Evolutionary conservation across 2,113 vertebrate genomes (phyloP), one percentile per base, ranked within the genome.

Genomic region (Dascyllus trimaculatus): DNA sequence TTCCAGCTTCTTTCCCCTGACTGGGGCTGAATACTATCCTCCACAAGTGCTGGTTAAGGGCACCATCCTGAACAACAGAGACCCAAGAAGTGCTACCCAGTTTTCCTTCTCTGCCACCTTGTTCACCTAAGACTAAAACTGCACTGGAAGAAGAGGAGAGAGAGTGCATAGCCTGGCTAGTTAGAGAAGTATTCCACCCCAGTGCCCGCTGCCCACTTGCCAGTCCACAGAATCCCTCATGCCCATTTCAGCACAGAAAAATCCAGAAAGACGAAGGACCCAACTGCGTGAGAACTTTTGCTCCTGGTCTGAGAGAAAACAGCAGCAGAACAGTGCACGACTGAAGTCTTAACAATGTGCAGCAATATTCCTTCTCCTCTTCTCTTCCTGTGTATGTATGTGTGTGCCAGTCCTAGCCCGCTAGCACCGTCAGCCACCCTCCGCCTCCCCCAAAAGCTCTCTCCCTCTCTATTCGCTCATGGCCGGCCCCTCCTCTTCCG

Each of bases 301-400:
- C n/a, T 87, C 73, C 73, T 63, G 45, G 25, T 45, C 26, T 17
- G 35, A 84, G 40, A 75, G 49, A 66, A 81, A 73, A 68, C 46
- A 61, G 69, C 57, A 74, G 88, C 90, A 73, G 79, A 85, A 81
- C 68, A 64, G 81, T 67, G 29, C 22, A 40, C 74, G 14, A 68
- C 11, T 82, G 59, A 91, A 89, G 82, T 90, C 87, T 81, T 67
- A 81, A 91, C 89, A 86, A 88, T 88, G 88, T 68, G 84, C 78
- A 53, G 84, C 79, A 89, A 93, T 86, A 90, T 91, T 93, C 86
- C 82, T 72, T 92, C 84, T 87, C 61, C 81, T 84, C 78, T 89
- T 79, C 86, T 89, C 88, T 92, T 93, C 91, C 90, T 92, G 90
- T 90, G 80, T 85, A 59, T 90, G 80, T 85, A 59, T 69, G 68